phyloP scores from a whole-genome alignment of 2,888 invertebrate genomes.

The Limenitis camilla region DNA sequence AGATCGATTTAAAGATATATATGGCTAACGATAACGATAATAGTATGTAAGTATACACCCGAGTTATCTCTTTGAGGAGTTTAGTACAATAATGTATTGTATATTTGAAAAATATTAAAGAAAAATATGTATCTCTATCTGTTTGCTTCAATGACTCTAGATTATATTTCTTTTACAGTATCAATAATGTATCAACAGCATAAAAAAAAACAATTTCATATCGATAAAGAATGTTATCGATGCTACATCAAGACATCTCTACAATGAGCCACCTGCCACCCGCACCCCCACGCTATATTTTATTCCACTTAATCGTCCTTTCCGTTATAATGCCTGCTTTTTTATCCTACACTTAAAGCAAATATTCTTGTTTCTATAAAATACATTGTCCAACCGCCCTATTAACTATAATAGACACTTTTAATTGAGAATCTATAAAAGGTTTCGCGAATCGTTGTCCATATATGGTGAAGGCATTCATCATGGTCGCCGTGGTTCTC shows the following conservation, averaged over 20 bases:
- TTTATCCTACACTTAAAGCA: constrained; percentile 68
- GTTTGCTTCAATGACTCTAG: too few species aligned
- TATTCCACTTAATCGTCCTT: constrained; percentile 73
- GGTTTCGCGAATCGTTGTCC: constrained; percentile 68
- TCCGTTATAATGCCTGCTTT: constrained; percentile 73
- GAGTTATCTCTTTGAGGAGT: too few species aligned
- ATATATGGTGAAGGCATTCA: constrained; percentile 68
- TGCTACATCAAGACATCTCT: constrained; percentile 37
- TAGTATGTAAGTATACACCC: too few species aligned
- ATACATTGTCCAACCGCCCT: constrained; percentile 58
- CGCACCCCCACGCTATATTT: constrained; percentile 73
- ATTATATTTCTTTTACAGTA: too few species aligned
- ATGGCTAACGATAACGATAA: too few species aligned
- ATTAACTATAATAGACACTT: constrained; percentile 73
- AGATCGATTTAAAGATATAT: too few species aligned
- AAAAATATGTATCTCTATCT: too few species aligned
- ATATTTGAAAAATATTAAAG: too few species aligned
- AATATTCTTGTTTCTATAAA: constrained; percentile 69
- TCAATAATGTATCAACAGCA: too few species aligned
- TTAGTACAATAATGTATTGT: too few species aligned
- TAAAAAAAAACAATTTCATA: constrained; percentile 13
- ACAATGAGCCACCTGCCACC: constrained; percentile 65
- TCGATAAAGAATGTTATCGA: background rate
- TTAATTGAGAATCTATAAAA: constrained; percentile 75
- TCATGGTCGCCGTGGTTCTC: constrained; percentile 68